A percentile compares a stretch with the other conserved stretches of the same genome.
These are phyloP conservation scores for Meda fulgida DNA, from an alignment of 2,797 vertebrate genomes.

Conservation along the genomic window DNA sequence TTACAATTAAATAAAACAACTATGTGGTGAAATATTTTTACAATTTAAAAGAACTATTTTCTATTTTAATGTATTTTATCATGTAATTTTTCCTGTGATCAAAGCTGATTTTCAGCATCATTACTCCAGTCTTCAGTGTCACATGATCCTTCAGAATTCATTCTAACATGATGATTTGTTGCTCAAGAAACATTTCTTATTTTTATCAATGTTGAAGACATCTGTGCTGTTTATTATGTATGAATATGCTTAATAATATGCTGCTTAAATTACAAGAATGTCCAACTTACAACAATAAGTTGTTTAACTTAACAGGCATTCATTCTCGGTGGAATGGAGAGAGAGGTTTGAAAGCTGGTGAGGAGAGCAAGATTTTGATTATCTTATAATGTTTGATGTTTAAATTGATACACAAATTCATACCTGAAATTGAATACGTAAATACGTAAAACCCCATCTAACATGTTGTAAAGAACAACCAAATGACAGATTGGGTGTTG, in stretches of 20 bases:
- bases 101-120: neutral
- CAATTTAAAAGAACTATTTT: neutral
- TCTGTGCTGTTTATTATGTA: neutral
- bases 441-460: neutral
- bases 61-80: neutral
- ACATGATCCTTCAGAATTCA: neutral
- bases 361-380: neutral
- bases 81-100: neutral
- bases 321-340: neutral
- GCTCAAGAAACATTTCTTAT: neutral
- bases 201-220: neutral
- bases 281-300: neutral
- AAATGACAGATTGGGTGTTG: neutral
- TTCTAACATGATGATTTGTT: neutral
- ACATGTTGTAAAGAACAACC: neutral
- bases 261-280: neutral
- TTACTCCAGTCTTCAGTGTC: slow-evolving; percentile 1
- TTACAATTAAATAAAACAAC: neutral
- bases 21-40: neutral
- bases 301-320: neutral
- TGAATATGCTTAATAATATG: neutral
- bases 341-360: neutral
- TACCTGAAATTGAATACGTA: neutral
- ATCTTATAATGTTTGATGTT: neutral
- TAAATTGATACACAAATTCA: neutral